Base-by-base conservation (phyloP, 2,888 invertebrate genomes). In the Marasmarcha lunaedactyla region DNA sequence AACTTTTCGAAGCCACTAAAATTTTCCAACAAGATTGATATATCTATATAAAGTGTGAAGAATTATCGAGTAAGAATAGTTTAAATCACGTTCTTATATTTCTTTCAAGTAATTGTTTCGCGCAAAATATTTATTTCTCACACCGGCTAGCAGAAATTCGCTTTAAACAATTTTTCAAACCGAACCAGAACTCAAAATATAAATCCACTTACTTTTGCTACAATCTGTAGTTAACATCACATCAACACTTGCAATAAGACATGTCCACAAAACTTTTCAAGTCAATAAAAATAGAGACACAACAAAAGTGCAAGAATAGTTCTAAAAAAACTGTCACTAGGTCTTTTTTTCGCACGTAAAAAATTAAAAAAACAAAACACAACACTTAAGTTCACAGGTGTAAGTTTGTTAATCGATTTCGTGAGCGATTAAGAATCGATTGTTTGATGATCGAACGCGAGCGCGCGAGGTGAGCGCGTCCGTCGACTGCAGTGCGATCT, bases 401-500 rank as follows among this genome's bases (percentile, higher is more conserved):
- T 43, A 46, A 44, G 39, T 42, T 20, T 20, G 20, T 20, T 20
- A 20, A 20, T 20, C 30, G 30, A 30, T 30, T 30, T n/a, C n/a
- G 9, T 30, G 30, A 30, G 2, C 30, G 30, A 30, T 30, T 30
- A 30, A 30, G 74, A 68, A 81, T 79, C 76, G 74, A 81, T 78
- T 68, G 71, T 76, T 72, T 71, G 67, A 61, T 64, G 68, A 71
- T 71, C 67, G 69, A 70, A 72, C 65, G 68, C 79, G 74, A 55
- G 72, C 77, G 78, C 77, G 71, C 77, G 79, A 63, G 61, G 68
- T 54, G 53, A 62, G 65, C 71, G 73, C 81, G 72, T 63, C 74
- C 63, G 72, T 73, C 86, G 86, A 83, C 83, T 81, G 83, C 81
- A 83, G 76, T 86, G 85, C 79, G 79, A 76, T 79, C 85, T 78